phyloP scores from a whole-genome alignment of 2,888 invertebrate genomes.

The Melitaea athalia region DNA sequence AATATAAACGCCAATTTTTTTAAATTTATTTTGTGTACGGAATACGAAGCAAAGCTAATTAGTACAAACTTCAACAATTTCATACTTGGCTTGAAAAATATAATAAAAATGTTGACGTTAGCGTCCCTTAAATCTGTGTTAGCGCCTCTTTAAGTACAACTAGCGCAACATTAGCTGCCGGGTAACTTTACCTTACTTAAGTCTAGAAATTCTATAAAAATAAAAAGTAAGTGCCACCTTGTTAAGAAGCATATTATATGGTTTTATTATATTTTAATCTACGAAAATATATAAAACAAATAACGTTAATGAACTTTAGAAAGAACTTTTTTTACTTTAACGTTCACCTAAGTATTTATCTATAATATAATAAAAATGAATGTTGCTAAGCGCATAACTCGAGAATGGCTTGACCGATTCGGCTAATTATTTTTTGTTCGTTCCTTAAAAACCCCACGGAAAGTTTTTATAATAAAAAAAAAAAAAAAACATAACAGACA shows the following conservation, averaged over 20 bases:
- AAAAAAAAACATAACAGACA: too few relatives aligned
- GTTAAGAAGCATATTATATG: not conserved
- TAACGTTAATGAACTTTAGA: too few relatives aligned
- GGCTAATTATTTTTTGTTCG: too few relatives aligned
- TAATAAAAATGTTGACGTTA: conserved; percentile 25
- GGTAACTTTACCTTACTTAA: conserved; percentile 2
- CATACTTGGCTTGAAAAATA: conserved; percentile 22
- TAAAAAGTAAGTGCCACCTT: not conserved
- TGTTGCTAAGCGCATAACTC: too few relatives aligned
- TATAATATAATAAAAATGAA: too few relatives aligned
- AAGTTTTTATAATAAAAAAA: too few relatives aligned
- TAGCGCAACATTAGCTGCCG: conserved; percentile 7
- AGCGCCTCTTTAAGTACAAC: too few relatives aligned
- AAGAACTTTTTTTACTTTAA: too few relatives aligned
- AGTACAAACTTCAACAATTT: conserved; percentile 13
- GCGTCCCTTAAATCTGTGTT: too few relatives aligned
- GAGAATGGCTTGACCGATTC: too few relatives aligned
- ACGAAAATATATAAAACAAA: not conserved
- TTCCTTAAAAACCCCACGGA: too few relatives aligned
- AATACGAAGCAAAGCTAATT: conserved; percentile 17
- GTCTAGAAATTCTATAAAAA: conserved; percentile 1
- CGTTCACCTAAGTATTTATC: too few relatives aligned
- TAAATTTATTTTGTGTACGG: not conserved
- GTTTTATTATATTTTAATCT: not conserved
- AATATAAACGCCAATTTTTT: not conserved